Percentiles rank a stretch among this genome's conserved stretches.
Evolutionary conservation across 1,140 invertebrate species (phyloP).

Genomic region (Pissodes strobi): DNA sequence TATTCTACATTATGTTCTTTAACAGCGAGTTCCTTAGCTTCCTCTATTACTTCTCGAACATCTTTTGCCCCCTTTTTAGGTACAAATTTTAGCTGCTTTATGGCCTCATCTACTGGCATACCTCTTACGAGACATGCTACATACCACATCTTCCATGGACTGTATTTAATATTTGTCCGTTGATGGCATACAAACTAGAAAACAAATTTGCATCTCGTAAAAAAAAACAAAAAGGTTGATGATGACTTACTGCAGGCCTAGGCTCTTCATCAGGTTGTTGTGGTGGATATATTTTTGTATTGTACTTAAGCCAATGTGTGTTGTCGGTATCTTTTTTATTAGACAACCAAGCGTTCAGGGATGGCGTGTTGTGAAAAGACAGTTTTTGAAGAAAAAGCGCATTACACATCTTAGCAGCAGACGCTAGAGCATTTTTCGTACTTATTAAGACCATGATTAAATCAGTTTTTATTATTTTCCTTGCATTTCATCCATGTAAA

Average conservation of each 20-base stretch:
- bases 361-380: constrained; percentile 18
- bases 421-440: too few relatives aligned
- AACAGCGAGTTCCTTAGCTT: constrained; percentile 88
- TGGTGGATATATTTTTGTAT: constrained; percentile 79
- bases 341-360: constrained; percentile 12
- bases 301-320: constrained; percentile 66
- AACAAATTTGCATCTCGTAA: too few relatives aligned
- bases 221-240: too few relatives aligned
- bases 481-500: too few relatives aligned
- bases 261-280: constrained; percentile 73
- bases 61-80: constrained; percentile 80
- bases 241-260: constrained; percentile 81
- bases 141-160: constrained; percentile 91
- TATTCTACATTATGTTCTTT: constrained; percentile 92
- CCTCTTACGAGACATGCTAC: constrained; percentile 84
- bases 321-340: constrained; percentile 3
- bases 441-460: too few relatives aligned
- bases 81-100: constrained; percentile 87
- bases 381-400: constrained; percentile 21
- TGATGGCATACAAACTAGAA: constrained; percentile 85
- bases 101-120: constrained; percentile 90
- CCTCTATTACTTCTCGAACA: constrained; percentile 79
- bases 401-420: too few relatives aligned
- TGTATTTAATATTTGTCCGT: constrained; percentile 85
- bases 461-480: too few relatives aligned